Percentiles rank a stretch among this genome's conserved stretches.
Evolutionary conservation across 2,797 vertebrate species (phyloP).

Genomic region (Chiloscyllium punctatum): DNA sequence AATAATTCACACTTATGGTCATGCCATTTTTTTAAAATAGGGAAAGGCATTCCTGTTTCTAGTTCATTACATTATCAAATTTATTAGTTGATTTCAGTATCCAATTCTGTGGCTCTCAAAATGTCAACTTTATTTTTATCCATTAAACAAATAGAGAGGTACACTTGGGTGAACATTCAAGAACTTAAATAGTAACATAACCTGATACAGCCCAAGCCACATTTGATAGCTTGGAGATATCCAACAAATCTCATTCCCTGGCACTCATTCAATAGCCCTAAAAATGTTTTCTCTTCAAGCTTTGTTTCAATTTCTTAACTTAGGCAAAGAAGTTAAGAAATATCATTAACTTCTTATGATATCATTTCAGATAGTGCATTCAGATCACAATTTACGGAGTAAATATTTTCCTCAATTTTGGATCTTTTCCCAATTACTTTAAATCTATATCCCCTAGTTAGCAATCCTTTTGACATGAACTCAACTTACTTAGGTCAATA

Average conservation of each 20-base stretch:
- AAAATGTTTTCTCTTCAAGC: neutral
- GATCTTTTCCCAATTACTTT: neutral
- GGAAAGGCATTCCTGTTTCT: neutral
- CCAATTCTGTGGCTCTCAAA: neutral
- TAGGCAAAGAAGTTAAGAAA: neutral
- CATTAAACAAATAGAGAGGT: neutral
- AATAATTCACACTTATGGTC: neutral
- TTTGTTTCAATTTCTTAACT: neutral
- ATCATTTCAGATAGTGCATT: neutral
- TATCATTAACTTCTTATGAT: too few relatives aligned
- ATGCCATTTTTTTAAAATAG: neutral
- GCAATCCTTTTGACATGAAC: neutral
- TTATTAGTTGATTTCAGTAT: neutral
- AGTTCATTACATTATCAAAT: neutral
- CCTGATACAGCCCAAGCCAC: neutral
- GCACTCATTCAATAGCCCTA: neutral
- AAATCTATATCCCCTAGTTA: neutral
- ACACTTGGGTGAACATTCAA: neutral
- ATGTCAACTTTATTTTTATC: neutral
- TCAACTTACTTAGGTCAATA: neutral
- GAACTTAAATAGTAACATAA: neutral
- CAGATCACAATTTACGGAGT: neutral
- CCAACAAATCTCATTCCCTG: neutral
- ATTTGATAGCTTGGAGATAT: neutral
- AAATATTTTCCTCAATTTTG: neutral